A percentile compares a stretch with the other conserved stretches of the same genome.
Conservation (phyloP, 2,113 vertebrate genomes). For the Poeciliopsis turrubarensis region DNA sequence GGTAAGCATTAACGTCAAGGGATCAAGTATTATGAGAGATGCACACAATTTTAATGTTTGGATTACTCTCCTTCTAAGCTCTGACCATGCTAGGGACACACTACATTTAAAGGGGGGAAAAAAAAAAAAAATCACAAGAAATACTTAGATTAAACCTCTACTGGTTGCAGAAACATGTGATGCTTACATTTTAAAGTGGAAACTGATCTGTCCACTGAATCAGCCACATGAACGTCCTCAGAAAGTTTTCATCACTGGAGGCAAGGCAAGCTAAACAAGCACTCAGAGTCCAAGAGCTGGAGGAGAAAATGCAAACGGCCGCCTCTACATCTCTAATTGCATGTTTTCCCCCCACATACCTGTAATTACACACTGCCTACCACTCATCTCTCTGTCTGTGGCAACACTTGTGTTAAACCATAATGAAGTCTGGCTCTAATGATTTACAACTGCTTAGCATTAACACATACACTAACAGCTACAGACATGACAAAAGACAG, state of each 20-base stretch:
- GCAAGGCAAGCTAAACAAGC: constrained; percentile 32
- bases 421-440: constrained; percentile 73
- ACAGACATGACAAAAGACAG: constrained; percentile 35
- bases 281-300: constrained; percentile 31
- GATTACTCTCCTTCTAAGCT: background rate
- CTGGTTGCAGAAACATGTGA: background rate
- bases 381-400: constrained; percentile 66
- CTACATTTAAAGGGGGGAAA: no score
- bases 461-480: constrained; percentile 56
- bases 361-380: constrained; percentile 74
- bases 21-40: background rate
- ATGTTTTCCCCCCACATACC: constrained; percentile 75
- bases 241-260: constrained; percentile 14
- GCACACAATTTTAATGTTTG: background rate
- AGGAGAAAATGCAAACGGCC: constrained; percentile 64
- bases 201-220: background rate
- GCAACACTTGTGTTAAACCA: constrained; percentile 66
- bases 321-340: constrained; percentile 76
- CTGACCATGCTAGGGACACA: no score
- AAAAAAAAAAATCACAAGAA: no score
- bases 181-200: background rate
- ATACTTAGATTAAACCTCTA: background rate
- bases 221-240: constrained; percentile 9
- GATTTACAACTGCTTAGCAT: constrained; percentile 71
- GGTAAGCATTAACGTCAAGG: background rate